Evolutionary conservation across 2,888 invertebrate genomes (phyloP), one percentile per base, ranked within the genome.

Genomic region (Drosophila emarginata): DNA sequence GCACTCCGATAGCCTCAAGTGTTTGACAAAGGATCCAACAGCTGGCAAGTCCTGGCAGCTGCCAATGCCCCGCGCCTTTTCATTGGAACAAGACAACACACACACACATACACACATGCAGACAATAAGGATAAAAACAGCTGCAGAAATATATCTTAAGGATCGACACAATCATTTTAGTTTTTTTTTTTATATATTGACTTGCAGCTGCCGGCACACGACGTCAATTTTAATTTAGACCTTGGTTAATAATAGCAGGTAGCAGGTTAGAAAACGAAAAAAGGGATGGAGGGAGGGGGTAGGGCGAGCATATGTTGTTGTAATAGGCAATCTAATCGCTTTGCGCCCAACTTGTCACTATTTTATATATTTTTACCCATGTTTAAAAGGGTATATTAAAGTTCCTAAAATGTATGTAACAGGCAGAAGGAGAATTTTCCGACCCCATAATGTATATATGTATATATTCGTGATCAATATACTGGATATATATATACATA

Each of bases 161-260:
- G 58, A 18, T 51, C 18, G 23, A 23, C 51, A 56, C 56, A 72
- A 68, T 72, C 66, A 69, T 76, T 54, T 72, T 60, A 5, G 52
- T 56, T 26, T 15, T 53, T 36, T 58, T 72, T 69, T 73, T 67
- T 37, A 40, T 58, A 39, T 64, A 56, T 71, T 67, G 77, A 67
- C 71, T 61, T 65, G 67, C 87, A 83, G 82, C 82, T 85, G 82
- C 78, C 67, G 88, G 82, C 82, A 83, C 82, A 87, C 82, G 83
- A 78, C 77, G 28, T 28, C 60, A 57, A 50, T 80, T 66, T 37
- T 52, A 50, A 50, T 57, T 61, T 56, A 45, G 18, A 64, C 64
- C 59, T 68, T 58, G 74, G 67, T 69, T 77, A 37, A 37, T 37
- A 63, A 63, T 52, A 26, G 64, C 80, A 80, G 78, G 78, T 83